Evolutionary conservation across 2,888 invertebrate genomes (phyloP).

Genomic region (Panopea generosa): DNA sequence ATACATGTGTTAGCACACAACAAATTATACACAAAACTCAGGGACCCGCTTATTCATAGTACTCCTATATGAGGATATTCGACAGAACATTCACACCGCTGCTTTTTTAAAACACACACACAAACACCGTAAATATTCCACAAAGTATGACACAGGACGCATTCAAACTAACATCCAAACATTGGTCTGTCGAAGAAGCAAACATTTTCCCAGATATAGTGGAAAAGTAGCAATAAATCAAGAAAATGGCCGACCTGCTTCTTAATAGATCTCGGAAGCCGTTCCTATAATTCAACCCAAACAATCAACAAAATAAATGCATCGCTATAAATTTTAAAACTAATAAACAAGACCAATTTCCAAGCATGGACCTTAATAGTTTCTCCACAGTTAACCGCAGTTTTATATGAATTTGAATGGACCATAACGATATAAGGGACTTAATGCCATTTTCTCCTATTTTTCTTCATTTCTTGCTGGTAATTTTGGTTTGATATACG

Average conservation of each 20-base stretch:
- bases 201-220: constrained; percentile 48
- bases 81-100: too few species aligned
- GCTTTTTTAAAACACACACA: too few species aligned
- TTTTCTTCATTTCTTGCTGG: constrained; percentile 32
- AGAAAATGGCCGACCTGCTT: constrained; percentile 52
- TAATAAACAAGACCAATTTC: constrained; percentile 52
- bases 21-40: too few species aligned
- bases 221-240: constrained; percentile 57
- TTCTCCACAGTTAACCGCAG: constrained; percentile 29
- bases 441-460: constrained; percentile 41
- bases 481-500: constrained; percentile 56
- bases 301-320: constrained; percentile 65
- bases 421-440: constrained; percentile 22
- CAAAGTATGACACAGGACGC: background rate
- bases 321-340: constrained; percentile 59
- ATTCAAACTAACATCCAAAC: constrained; percentile 8
- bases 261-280: constrained; percentile 57
- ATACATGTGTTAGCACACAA: too few species aligned
- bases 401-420: constrained; percentile 34
- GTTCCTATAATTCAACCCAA: constrained; percentile 51
- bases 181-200: constrained; percentile 3
- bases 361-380: constrained; percentile 25
- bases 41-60: too few species aligned
- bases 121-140: too few species aligned
- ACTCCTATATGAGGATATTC: too few species aligned